Evolutionary conservation across 2,113 vertebrate genomes (phyloP), one percentile per base, ranked within the genome.

Genomic region (Chaenogobius annularis): DNA sequence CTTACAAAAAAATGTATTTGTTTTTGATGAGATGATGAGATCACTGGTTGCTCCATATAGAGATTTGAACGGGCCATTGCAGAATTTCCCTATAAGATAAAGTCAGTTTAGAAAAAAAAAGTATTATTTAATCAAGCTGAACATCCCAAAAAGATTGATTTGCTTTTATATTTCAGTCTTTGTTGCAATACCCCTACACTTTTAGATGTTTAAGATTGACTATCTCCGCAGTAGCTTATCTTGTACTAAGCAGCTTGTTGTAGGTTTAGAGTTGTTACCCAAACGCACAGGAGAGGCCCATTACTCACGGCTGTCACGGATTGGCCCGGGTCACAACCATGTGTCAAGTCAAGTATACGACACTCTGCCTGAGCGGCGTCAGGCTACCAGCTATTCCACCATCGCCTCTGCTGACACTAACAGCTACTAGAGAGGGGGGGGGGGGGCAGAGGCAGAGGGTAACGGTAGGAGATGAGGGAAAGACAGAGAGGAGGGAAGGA

Each of bases 291-390:
- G 75, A 81, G 74, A 55, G 1, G 2, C 62, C 75, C 73, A 80
- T 88, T 81, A 83, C 75, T 87, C 85, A 84, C 78, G 63, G 70
- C 69, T 84, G 82, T 87, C 89, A 81, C 75, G 50, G 64, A 72
- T 47, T 75, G 76, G 63, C 76, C 76, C 71, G 73, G 87, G 80
- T 87, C 80, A 73, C 80, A 79, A 82, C 82, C 73, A 73, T 70
- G 69, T 78, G 83, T 86, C 77, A 82, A 62, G 40, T 12, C 82
- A 81, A 31, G 80, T 71, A 40, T 40, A 37, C 12, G 80, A 77
- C 85, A 82, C 73, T 68, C 76, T 58, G 80, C 67, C 69, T 58
- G 80, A 62, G 61, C 71, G 69, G 74, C 77, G 79, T 78, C 67
- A 50, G 76, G 74, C 84, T 50, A 85, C 75, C 68, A 50, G 74